Percentiles rank a stretch among this genome's conserved stretches.
Conservation (phyloP, 2,888 invertebrate genomes). For the Acanthosepion esculentum region DNA sequence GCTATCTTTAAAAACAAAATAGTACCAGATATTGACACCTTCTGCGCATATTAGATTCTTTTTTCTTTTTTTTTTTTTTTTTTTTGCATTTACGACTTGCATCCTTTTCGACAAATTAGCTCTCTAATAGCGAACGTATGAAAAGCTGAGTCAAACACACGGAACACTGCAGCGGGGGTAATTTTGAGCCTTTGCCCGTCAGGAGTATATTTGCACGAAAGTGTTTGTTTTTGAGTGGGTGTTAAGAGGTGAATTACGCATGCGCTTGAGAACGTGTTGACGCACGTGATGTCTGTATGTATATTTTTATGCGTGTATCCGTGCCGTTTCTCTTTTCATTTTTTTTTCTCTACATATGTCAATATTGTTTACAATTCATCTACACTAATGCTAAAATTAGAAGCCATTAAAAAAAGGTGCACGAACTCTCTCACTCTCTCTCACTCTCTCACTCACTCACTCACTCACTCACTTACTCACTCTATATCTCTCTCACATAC, state of each 20-base stretch:
- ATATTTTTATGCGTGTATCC: not conserved
- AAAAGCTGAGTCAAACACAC: not conserved
- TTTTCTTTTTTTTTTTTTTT: too few species aligned
- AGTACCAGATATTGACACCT: not conserved
- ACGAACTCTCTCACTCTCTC: not conserved
- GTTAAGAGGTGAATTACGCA: not conserved
- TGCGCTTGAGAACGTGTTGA: not conserved
- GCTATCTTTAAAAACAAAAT: not conserved
- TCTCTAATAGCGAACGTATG: not conserved
- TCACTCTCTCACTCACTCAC: too few species aligned
- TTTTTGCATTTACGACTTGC: not conserved
- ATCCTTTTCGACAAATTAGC: not conserved
- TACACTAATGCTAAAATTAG: not conserved
- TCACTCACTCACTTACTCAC: too few species aligned
- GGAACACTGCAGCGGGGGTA: not conserved
- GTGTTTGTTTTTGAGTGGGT: not conserved
- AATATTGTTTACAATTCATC: not conserved
- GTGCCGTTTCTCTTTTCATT: not conserved
- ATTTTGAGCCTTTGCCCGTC: not conserved
- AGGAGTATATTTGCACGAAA: not conserved
- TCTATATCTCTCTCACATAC: too few species aligned
- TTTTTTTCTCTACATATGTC: not conserved
- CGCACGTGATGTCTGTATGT: not conserved
- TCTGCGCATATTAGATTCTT: too few species aligned
- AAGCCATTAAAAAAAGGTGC: not conserved